Evolutionary conservation across 1,140 invertebrate species (phyloP).

Genomic region (Cyclina sinensis): DNA sequence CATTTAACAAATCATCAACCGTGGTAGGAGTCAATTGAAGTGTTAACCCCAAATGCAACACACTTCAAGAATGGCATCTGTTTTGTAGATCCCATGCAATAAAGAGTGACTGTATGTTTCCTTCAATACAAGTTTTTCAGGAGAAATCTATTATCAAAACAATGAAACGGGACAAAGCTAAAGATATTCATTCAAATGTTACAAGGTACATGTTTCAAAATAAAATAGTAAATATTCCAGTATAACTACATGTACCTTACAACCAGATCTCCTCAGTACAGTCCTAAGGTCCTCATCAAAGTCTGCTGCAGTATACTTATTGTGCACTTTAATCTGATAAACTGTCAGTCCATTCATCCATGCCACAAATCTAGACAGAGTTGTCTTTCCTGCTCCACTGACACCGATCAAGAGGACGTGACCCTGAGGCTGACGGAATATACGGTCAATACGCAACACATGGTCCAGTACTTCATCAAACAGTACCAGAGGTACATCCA

Average conservation of each 20-base stretch:
- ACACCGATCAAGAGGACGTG: constrained; percentile 96
- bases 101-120: too few species aligned
- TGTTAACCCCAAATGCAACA: too few species aligned
- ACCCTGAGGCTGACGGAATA: constrained; percentile 98
- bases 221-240: too few species aligned
- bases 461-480: constrained; percentile 99
- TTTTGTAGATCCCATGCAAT: too few species aligned
- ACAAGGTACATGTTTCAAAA: too few species aligned
- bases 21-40: too few species aligned
- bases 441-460: constrained; percentile 98
- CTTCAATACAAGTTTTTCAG: too few species aligned
- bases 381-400: constrained; percentile 99
- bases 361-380: constrained; percentile 98
- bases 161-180: too few species aligned
- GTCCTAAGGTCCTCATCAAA: constrained; percentile 99
- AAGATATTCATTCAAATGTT: too few species aligned
- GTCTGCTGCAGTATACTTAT: constrained; percentile 99
- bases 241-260: constrained; percentile 89
- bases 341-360: constrained; percentile 99
- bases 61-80: too few species aligned
- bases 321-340: constrained; percentile 97
- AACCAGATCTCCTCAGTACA: constrained; percentile 97
- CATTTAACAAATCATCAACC: too few species aligned
- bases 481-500: constrained; percentile 98
- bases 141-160: too few species aligned